Evolutionary conservation across 1,140 invertebrate species (phyloP).

Genomic region (Neodiprion fabricii): DNA sequence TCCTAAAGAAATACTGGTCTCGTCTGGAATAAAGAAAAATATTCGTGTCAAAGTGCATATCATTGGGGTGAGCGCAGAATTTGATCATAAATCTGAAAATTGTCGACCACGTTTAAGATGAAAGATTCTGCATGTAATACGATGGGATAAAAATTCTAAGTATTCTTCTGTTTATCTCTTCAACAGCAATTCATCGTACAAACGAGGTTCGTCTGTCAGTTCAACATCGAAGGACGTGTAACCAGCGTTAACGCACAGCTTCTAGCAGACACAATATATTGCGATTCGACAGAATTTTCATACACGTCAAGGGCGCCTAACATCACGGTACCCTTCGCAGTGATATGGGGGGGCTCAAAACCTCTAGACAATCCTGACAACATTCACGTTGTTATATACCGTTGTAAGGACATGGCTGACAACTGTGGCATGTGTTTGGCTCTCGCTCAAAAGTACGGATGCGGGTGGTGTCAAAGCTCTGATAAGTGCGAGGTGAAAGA

Average conservation of each 20-base stretch:
- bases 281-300: conserved; percentile 90
- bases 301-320: conserved; percentile 89
- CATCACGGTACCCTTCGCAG: conserved; percentile 92
- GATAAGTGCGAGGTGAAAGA: conserved; percentile 90
- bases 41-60: conserved; percentile 94
- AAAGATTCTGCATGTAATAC: background rate
- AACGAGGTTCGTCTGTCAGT: conserved; percentile 93
- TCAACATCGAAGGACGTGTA: conserved; percentile 95
- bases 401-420: conserved; percentile 93
- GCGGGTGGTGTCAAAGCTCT: conserved; percentile 93
- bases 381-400: conserved; percentile 90
- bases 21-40: conserved; percentile 86
- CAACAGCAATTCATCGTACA: conserved; percentile 90
- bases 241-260: conserved; percentile 90
- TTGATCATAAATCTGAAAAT: no score
- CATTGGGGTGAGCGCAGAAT: conserved; percentile 71
- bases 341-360: conserved; percentile 94
- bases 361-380: conserved; percentile 94
- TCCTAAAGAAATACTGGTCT: conserved; percentile 85
- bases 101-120: background rate
- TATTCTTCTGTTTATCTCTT: conserved; percentile 39
- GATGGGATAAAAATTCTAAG: background rate
- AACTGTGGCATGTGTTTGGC: conserved; percentile 95
- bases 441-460: conserved; percentile 87
- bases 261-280: conserved; percentile 92